These are phyloP conservation scores for Leptodirus hochenwartii DNA, from an alignment of 2,888 invertebrate genomes.

Conservation along the genomic window DNA sequence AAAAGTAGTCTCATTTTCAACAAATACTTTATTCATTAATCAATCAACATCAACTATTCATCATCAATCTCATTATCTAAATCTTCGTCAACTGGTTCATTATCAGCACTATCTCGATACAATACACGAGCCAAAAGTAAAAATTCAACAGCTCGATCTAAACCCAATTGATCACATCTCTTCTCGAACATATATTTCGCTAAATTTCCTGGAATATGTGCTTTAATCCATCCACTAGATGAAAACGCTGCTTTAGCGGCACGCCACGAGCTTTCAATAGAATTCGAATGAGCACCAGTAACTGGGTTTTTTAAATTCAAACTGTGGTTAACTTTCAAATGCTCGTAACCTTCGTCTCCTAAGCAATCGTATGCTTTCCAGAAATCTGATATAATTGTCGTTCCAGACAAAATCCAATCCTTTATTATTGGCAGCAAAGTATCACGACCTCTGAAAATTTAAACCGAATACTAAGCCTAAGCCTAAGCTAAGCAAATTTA, in stretches of 20 bases:
- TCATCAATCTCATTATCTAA: no score
- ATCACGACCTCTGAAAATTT: no score
- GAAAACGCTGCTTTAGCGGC: neutral
- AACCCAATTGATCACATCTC: neutral
- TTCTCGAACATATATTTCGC: neutral
- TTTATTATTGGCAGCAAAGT: no score
- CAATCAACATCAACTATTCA: no score
- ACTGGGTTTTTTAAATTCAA: conserved; percentile 5
- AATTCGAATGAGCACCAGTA: no score
- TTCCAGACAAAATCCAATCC: neutral
- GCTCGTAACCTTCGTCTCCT: conserved; percentile 6
- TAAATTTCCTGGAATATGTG: conserved; percentile 1
- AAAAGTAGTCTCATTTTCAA: no score
- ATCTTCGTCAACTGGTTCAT: neutral
- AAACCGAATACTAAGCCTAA: no score
- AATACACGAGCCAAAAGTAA: neutral
- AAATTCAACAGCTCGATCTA: conserved; percentile 1
- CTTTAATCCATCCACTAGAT: neutral
- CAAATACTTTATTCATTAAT: no score
- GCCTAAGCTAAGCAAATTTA: no score
- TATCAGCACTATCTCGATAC: neutral
- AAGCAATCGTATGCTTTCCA: conserved; percentile 8
- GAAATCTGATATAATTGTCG: conserved; percentile 6
- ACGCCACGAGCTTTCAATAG: no score
- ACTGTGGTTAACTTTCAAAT: conserved; percentile 7